Evolutionary conservation across 2,888 invertebrate genomes (phyloP).

Genomic region (Seira ritae): DNA sequence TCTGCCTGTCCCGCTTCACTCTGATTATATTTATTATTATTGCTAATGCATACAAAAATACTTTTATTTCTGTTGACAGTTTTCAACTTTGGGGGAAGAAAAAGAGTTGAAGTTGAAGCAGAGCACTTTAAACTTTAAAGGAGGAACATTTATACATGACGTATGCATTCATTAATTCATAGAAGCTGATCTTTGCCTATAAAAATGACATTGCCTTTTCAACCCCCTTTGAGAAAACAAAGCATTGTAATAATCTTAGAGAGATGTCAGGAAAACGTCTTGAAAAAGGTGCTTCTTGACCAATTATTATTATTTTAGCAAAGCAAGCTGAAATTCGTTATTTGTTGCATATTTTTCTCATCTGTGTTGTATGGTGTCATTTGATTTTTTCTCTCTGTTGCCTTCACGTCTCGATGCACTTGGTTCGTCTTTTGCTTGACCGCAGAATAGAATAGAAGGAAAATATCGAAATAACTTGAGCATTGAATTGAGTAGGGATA

Average conservation of each 20-base stretch:
- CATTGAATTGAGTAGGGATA: too few species aligned
- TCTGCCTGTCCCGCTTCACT: neutral
- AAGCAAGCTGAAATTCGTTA: too few species aligned
- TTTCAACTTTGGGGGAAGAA: too few species aligned
- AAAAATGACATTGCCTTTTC: too few species aligned
- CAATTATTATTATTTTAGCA: too few species aligned
- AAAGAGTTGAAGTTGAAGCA: neutral
- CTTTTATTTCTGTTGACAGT: conserved; percentile 6
- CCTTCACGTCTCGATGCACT: conserved; percentile 49
- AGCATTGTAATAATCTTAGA: too few species aligned
- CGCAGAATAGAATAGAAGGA: conserved; percentile 66
- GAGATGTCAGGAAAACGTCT: too few species aligned
- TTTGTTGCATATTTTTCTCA: too few species aligned
- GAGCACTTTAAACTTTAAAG: neutral
- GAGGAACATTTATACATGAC: neutral
- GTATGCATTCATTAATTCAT: neutral
- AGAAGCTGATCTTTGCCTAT: too few species aligned
- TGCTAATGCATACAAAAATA: neutral
- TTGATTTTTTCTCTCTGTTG: conserved; percentile 14
- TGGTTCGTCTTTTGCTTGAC: conserved; percentile 68
- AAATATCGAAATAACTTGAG: conserved; percentile 38
- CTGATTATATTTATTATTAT: neutral
- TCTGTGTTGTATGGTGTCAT: conserved; percentile 26
- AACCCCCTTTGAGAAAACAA: too few species aligned
- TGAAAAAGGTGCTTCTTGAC: too few species aligned